Evolutionary conservation across 2,888 invertebrate genomes (phyloP), one percentile per base, ranked within the genome.

Genomic region (Lasiommata megera): DNA sequence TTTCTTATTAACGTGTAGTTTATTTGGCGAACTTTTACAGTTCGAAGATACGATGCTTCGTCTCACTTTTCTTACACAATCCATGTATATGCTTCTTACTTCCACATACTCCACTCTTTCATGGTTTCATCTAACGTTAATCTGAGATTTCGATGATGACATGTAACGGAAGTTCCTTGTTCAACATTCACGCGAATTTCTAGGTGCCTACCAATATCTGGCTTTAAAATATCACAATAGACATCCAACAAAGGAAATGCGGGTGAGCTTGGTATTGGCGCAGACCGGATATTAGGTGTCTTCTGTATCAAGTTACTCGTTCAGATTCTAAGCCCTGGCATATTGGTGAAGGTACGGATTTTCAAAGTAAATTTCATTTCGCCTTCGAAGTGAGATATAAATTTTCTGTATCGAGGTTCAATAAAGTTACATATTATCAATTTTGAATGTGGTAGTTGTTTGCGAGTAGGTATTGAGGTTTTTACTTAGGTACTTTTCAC

Each of bases 341-440:
- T 31, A 31, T 46, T 46, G 31, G 46, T 29, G 23, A 23, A 23
- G 23, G 16, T 31, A 16, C 16, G 46, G 29, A 31, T 46, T 46
- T 31, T 31, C 46, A 31, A 16, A 31, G 31, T 29, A 46, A 46
- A 46, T 16, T 46, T 46, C 16, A 31, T 46, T 17, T 46, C 31
- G 31, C 29, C 46, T 46, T 46, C 8, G 46, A 46, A 46, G 29
- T 46, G 16, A 31, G 8, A 44, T 14, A n/a, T 11, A n/a, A 16
- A 31, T 1, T 46, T 3, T 14, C 18, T 28, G 23, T 43, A 6
- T n/a, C n/a, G n/a, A 6, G n/a, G 11, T n/a, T n/a, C 28, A 12
- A 3, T 12, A 44, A 28, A 12, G n/a, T 3, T 43, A 43, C 23
- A 23, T 5, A 23, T n/a, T n/a, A n/a, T 23, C 23, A 3, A 5